Evolutionary conservation across 2,113 vertebrate genomes (phyloP), one percentile per base, ranked within the genome.

Genomic region (Gadus macrocephalus): DNA sequence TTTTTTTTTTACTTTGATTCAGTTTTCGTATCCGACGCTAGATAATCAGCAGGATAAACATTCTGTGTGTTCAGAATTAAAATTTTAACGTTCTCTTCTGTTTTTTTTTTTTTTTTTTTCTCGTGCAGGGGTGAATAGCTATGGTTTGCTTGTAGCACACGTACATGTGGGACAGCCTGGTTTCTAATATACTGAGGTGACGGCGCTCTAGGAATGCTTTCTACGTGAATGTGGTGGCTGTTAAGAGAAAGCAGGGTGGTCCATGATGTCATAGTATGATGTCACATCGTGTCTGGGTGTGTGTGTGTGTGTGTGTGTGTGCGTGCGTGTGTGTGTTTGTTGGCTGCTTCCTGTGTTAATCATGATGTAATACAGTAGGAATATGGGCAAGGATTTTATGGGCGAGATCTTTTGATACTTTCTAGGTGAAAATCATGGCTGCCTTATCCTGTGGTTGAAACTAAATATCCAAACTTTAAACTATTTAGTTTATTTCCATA

Each of bases 21-120:
- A 62, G 49, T 66, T 79, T 66, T 79, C 59, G 12, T 28, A n/a
- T 27, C 25, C 66, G 20, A 27, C 75, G 73, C 77, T 59, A 49
- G 70, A 76, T 84, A 78, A 80, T 81, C 79, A 77, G 80, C 77
- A 78, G 78, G 80, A 28, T 75, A 20, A 77, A 72, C 70, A 69
- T 64, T 62, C 49, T 64, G 76, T 81, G 68, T 68, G 70, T 60
- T 80, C 72, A 35, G 65, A 77, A 68, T 73, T 42, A 67, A 73
- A 81, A 31, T 35, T 65, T 53, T 60, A 67, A 69, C 79, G 66
- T 81, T 85, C 74, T 77, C 82, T 64, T 83, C 74, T 78, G 61
- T 86, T 66, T 66, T 83, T 81, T 79, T 79, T 79, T 72, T 82
- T 85, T 83, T 49, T 87, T 80, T 73, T 49, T 87, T 80, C 70